Conservation (phyloP, 1,140 invertebrate species). For the Diachasmimorpha longicaudata region DNA sequence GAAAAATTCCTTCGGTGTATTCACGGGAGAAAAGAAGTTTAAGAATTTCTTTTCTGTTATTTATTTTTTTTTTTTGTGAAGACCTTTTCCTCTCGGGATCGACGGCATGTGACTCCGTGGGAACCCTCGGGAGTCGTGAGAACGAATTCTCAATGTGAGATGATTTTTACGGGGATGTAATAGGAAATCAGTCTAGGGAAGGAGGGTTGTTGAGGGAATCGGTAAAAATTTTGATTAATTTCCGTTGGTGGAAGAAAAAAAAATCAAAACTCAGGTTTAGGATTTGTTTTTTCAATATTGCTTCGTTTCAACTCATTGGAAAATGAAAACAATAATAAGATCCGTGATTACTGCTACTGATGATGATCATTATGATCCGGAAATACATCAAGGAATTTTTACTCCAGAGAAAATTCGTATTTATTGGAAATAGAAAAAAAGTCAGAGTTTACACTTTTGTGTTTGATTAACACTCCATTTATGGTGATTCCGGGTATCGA, state of each 20-base stretch:
- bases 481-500: no score
- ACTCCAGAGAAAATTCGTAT: no score
- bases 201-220: constrained; percentile 39
- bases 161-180: constrained; percentile 54
- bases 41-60: not conserved
- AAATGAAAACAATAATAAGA: no score
- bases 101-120: constrained; percentile 24
- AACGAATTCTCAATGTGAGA: constrained; percentile 49
- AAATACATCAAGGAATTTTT: no score
- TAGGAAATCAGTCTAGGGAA: constrained; percentile 56
- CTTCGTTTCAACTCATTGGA: no score
- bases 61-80: not conserved
- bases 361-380: no score
- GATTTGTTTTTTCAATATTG: no score
- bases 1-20: not conserved
- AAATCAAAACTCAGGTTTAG: not conserved
- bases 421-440: no score
- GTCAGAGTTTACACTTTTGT: no score
- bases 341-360: no score
- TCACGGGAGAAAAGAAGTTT: not conserved
- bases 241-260: not conserved
- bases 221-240: not conserved
- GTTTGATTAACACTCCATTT: no score
- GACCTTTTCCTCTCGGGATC: constrained; percentile 11
- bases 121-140: constrained; percentile 43